Conservation (phyloP, 2,113 vertebrate genomes). For the Oxyruncus cristatus region DNA sequence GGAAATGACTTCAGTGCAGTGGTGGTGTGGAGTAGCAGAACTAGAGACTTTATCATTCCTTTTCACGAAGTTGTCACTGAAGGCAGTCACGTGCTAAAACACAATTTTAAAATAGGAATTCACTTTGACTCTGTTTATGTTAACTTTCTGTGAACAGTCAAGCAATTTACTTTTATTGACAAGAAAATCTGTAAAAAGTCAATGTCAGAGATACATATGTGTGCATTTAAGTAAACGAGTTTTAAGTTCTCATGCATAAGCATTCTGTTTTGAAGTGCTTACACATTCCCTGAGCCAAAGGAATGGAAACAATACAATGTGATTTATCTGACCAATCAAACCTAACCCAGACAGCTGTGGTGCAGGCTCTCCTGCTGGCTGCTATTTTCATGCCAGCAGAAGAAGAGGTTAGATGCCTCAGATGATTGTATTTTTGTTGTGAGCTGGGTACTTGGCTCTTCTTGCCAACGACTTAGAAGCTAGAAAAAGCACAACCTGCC, state of each 20-base stretch:
- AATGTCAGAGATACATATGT: conserved; percentile 47
- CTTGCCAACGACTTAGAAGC: background rate
- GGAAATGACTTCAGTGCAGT: background rate
- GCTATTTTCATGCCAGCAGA: background rate
- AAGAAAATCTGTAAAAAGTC: conserved; percentile 58
- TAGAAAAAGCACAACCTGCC: background rate
- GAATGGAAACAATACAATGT: conserved; percentile 65
- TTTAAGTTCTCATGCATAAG: conserved; percentile 56
- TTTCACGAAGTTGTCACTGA: background rate
- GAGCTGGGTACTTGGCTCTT: background rate
- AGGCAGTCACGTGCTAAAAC: background rate
- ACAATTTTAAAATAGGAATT: background rate
- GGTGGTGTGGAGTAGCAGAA: background rate
- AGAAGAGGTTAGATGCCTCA: background rate
- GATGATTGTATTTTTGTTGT: background rate
- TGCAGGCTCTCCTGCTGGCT: conserved; percentile 32
- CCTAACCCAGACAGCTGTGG: conserved; percentile 47
- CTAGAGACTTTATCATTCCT: background rate
- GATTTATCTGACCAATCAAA: conserved; percentile 68
- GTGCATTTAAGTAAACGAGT: conserved; percentile 55
- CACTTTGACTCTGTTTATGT: conserved; percentile 4
- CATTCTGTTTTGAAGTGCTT: conserved; percentile 61
- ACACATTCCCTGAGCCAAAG: conserved; percentile 49
- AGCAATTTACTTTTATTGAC: conserved; percentile 52
- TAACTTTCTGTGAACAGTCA: conserved; percentile 52